These are phyloP conservation scores for Nineta flava DNA, from an alignment of 2,888 invertebrate species.

Conservation along the genomic window DNA sequence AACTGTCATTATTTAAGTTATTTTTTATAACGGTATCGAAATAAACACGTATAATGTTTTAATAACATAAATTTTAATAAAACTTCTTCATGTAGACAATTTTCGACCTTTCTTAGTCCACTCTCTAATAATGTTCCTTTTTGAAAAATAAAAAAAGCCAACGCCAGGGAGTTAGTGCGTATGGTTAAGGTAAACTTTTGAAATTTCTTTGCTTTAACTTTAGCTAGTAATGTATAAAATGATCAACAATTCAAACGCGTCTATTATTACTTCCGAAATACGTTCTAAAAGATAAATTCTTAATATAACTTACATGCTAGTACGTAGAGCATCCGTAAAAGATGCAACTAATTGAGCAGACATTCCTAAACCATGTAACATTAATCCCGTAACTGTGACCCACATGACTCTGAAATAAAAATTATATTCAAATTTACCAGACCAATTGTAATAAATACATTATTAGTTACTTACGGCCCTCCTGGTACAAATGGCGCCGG, in stretches of 20 bases:
- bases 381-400: slow-evolving; percentile 51
- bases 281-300: not conserved
- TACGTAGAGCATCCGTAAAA: slow-evolving; percentile 67
- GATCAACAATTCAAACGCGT: not conserved
- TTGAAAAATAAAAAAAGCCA: too few relatives aligned
- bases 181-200: too few relatives aligned
- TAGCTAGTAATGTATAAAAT: too few relatives aligned
- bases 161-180: too few relatives aligned
- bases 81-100: too few relatives aligned
- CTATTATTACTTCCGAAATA: not conserved
- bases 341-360: slow-evolving; percentile 73
- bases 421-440: not conserved
- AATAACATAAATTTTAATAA: too few relatives aligned
- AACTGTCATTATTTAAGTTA: too few relatives aligned
- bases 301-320: slow-evolving; percentile 55
- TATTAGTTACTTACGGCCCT: slow-evolving; percentile 32
- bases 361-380: slow-evolving; percentile 69
- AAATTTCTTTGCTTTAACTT: too few relatives aligned
- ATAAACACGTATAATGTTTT: too few relatives aligned
- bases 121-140: too few relatives aligned
- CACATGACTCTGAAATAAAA: slow-evolving; percentile 39
- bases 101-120: too few relatives aligned
- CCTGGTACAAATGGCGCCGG: slow-evolving; percentile 62
- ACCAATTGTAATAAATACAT: not conserved
- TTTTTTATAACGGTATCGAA: too few relatives aligned